Evolutionary conservation across 2,797 vertebrate genomes (phyloP), one percentile per base, ranked within the genome.

Genomic region (Rhyacichthys aspro): DNA sequence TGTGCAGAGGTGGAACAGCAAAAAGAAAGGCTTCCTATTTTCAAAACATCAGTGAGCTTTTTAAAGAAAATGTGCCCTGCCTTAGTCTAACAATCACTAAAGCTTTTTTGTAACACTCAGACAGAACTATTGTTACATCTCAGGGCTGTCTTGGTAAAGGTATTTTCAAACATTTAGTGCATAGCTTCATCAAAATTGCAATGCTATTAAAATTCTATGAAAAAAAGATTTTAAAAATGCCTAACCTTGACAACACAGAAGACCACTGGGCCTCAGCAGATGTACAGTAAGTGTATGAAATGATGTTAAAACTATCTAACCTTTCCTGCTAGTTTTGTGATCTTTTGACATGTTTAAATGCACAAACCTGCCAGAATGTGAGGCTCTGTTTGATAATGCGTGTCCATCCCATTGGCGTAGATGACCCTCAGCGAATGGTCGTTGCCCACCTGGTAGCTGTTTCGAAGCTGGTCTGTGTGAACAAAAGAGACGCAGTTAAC

Each of bases 321-420:
- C n/a, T n/a, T n/a, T n/a, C n/a, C n/a, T n/a, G n/a, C n/a, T n/a
- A n/a, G n/a, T 18, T 46, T 1, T 7, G 12, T 45, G n/a, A n/a
- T n/a, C n/a, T 1, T 19, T 17, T 19, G 16, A 1, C 11, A 3
- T 45, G 11, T 46, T 28, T 11, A 8, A 34, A 9, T 33, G 9
- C 19, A 18, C 67, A 5, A 72, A 90, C 89, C 97, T 32, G 97
- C 97, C 75, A 99, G 87, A 49, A 99, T 93, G 0, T 99, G 97
- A 0, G 98, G 98, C 80, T 99, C 98, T 0, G 97, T 98, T 76
- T 98, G 96, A 76, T 94, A 98, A 86, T 97, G 96, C 0, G 96
- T 94, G 74, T 98, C 97, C 89, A 99, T 94, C 18, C 98, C 98
- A 0, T 98, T 98, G 83, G 97, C 97, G 0, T 96, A 98, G 81